phyloP scores from a whole-genome alignment of 2,113 vertebrate species.

The Chinchilla lanigera region DNA sequence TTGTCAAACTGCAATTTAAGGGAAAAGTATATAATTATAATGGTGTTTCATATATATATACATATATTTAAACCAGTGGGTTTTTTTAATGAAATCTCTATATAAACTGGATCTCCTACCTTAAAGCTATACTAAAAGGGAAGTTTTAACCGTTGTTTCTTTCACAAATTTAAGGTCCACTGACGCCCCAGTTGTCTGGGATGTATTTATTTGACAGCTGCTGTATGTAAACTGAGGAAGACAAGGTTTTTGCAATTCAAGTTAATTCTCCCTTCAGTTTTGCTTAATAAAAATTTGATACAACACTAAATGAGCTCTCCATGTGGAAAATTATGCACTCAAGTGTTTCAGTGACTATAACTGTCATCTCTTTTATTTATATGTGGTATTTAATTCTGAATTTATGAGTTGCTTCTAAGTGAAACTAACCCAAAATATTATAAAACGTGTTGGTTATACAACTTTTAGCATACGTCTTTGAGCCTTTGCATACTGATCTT shows the following conservation, averaged over 20 bases:
- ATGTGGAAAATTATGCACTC: conserved; percentile 50
- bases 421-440: conserved; percentile 63
- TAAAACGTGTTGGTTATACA: neutral
- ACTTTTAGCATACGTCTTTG: conserved; percentile 35
- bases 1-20: neutral
- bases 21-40: neutral
- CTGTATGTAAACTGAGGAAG: conserved; percentile 65
- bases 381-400: conserved; percentile 63
- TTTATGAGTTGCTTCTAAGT: conserved; percentile 66
- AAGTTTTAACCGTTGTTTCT: conserved; percentile 47
- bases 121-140: neutral
- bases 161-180: conserved; percentile 66
- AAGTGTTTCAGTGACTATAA: conserved; percentile 79
- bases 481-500: conserved; percentile 59
- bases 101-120: conserved; percentile 35
- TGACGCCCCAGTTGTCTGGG: conserved; percentile 61
- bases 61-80: conserved; percentile 13
- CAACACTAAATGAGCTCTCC: conserved; percentile 35
- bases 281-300: conserved; percentile 64
- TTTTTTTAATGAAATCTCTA: neutral
- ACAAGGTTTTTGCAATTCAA: conserved; percentile 51
- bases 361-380: conserved; percentile 70
- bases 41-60: neutral
- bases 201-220: conserved; percentile 45
- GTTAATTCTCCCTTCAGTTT: conserved; percentile 64